Percentiles rank a stretch among this genome's conserved stretches.
phyloP scores from a whole-genome alignment of 2,113 vertebrate genomes.

The Cranoglanis bouderius region DNA sequence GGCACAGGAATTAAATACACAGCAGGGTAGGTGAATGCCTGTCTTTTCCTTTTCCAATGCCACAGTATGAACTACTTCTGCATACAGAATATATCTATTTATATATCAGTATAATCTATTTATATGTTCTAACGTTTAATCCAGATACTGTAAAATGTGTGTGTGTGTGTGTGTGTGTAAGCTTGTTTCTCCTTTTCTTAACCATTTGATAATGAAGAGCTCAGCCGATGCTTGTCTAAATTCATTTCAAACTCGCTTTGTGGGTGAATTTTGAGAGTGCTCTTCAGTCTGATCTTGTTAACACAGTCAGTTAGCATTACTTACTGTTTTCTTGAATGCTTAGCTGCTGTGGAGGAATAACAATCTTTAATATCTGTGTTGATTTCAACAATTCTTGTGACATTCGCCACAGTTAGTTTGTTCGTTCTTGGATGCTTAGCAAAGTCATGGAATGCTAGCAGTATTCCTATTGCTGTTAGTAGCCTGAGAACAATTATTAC shows the following conservation, averaged over 20 bases:
- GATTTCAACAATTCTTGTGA: too few species aligned
- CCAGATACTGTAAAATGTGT: too few species aligned
- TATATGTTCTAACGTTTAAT: neutral
- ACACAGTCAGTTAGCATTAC: conserved; percentile 5
- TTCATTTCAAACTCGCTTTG: conserved; percentile 4
- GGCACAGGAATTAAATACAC: neutral
- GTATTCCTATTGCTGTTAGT: neutral
- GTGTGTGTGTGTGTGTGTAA: too few species aligned
- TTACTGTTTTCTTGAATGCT: neutral
- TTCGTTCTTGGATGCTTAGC: neutral
- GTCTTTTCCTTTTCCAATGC: conserved; percentile 21
- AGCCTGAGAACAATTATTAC: neutral
- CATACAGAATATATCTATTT: neutral
- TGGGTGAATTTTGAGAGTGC: neutral
- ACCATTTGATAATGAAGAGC: neutral
- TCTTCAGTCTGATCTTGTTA: conserved; percentile 2
- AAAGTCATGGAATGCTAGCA: neutral
- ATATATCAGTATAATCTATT: neutral
- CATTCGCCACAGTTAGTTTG: too few species aligned
- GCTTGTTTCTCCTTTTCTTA: neutral
- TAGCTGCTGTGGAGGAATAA: neutral
- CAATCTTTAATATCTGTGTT: too few species aligned
- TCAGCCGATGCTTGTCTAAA: neutral
- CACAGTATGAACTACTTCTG: neutral
- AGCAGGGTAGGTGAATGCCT: neutral